These are phyloP conservation scores for Callyntrura sp. DNA, from an alignment of 2,888 invertebrate species.

Conservation along the genomic window DNA sequence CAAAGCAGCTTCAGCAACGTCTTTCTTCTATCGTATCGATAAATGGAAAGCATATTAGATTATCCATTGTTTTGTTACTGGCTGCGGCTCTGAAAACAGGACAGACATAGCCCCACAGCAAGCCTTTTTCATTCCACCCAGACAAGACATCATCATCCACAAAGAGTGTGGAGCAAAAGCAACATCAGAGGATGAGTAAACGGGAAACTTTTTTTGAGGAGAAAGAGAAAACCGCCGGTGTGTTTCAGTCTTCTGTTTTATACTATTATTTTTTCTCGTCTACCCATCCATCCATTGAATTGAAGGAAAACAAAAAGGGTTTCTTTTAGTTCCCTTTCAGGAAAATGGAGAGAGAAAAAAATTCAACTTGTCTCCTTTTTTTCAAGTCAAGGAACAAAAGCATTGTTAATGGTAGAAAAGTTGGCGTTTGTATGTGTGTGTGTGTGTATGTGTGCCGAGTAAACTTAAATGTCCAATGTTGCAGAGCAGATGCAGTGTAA, in stretches of 20 bases:
- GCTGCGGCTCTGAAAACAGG: not conserved
- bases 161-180: no score
- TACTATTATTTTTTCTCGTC: not conserved
- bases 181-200: not conserved
- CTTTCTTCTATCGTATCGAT: not conserved
- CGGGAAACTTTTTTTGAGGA: not conserved
- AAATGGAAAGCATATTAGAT: conserved; percentile 13
- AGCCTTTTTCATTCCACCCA: no score
- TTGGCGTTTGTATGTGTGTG: no score
- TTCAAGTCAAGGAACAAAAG: conserved; percentile 33
- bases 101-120: conserved; percentile 1
- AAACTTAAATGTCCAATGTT: no score
- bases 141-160: no score
- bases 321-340: conserved; percentile 6
- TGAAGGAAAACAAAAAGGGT: conserved; percentile 29
- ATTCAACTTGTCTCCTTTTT: conserved; percentile 17
- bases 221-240: conserved; percentile 28
- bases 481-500: not conserved
- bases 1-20: conserved; percentile 2
- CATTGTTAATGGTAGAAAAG: no score
- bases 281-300: conserved; percentile 39
- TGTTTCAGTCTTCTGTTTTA: not conserved
- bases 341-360: no score
- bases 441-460: no score
- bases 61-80: conserved; percentile 30